Evolutionary conservation across 53 echinoderm and acorn worm genomes (phyloP).

Genomic region (Pentamera pediparva): DNA sequence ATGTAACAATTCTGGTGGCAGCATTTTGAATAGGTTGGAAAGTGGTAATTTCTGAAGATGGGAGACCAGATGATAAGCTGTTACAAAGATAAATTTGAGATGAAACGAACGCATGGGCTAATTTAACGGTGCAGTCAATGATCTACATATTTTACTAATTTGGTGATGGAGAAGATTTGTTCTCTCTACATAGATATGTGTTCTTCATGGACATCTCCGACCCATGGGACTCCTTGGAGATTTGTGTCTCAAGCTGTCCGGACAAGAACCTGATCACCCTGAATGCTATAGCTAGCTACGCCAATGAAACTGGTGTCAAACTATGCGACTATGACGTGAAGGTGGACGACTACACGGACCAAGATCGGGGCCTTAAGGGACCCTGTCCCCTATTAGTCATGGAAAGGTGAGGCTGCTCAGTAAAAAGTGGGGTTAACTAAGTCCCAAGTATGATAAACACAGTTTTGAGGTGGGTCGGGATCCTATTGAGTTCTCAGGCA

Average conservation of each 20-base stretch:
- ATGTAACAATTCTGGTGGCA: no score
- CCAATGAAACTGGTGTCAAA: constrained; percentile 46
- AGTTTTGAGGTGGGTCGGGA: no score
- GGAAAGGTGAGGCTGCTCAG: constrained; percentile 56
- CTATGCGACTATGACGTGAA: constrained; percentile 59
- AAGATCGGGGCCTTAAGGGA: constrained; percentile 35
- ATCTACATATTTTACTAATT: no score
- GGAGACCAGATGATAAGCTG: no score
- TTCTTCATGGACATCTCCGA: constrained; percentile 82
- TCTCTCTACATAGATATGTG: constrained; percentile 46
- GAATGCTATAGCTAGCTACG: constrained; percentile 50
- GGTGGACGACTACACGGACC: constrained; percentile 45
- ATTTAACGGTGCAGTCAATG: no score
- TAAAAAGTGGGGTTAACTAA: no score
- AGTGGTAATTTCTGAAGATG: no score
- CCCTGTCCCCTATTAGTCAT: constrained; percentile 59
- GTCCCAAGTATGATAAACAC: no score
- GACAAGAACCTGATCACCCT: constrained; percentile 39
- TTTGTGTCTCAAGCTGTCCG: constrained; percentile 85
- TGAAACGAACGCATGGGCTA: no score
- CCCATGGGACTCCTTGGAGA: constrained; percentile 64
- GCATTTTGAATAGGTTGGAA: no score
- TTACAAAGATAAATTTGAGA: no score
- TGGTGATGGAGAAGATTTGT: not conserved
- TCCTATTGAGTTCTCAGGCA: no score